These are phyloP conservation scores for Fopius arisanus DNA, from an alignment of 1,140 invertebrate species.

Conservation along the genomic window DNA sequence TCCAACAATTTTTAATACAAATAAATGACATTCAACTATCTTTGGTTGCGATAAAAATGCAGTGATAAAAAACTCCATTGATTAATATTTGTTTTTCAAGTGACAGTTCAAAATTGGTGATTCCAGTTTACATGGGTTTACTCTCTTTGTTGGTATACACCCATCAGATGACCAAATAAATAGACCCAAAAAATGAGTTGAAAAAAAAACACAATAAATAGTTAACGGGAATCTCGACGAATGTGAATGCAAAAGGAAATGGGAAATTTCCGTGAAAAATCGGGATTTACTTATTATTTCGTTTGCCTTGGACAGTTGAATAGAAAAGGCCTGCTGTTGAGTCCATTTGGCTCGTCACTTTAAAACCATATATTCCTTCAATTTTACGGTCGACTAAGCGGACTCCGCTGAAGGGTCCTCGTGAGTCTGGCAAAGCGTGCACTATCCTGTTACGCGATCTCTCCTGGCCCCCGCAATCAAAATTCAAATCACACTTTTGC, in stretches of 20 bases:
- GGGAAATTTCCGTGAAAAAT: constrained; percentile 10
- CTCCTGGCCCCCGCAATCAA: constrained; percentile 58
- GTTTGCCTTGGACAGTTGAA: background rate
- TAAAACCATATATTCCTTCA: constrained; percentile 57
- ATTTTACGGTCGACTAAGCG: constrained; percentile 64
- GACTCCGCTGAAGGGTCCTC: constrained; percentile 52
- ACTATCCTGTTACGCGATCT: constrained; percentile 67
- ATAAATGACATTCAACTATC: too few species aligned
- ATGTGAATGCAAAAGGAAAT: background rate
- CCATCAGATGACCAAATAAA: too few species aligned
- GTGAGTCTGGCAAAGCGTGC: constrained; percentile 64
- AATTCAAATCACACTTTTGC: constrained; percentile 67
- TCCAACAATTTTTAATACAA: too few species aligned
- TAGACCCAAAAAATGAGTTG: too few species aligned
- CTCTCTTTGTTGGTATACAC: too few species aligned
- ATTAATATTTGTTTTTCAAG: too few species aligned
- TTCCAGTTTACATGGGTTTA: too few species aligned
- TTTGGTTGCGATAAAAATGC: too few species aligned
- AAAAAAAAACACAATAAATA: too few species aligned
- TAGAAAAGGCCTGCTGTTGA: background rate
- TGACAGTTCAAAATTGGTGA: too few species aligned
- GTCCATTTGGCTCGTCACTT: constrained; percentile 41
- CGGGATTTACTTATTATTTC: background rate
- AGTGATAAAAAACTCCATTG: too few species aligned
- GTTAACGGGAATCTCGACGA: too few species aligned